Conservation (phyloP, 2,113 vertebrate species). For the Leptosomus discolor region DNA sequence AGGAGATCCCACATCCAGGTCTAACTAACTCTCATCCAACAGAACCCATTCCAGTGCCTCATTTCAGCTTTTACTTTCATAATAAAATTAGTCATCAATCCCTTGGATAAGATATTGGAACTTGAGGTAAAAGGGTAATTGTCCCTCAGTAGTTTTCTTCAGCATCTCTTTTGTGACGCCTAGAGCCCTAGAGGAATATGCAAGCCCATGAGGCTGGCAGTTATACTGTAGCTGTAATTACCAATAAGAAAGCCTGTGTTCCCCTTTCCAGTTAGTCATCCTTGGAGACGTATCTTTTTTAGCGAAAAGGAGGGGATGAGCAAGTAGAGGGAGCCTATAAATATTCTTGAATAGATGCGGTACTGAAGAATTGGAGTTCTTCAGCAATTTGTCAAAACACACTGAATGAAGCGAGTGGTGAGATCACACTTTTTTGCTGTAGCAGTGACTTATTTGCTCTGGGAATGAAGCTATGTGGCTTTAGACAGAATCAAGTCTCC, state of each 20-base stretch:
- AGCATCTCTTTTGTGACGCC: background rate
- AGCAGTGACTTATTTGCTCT: background rate
- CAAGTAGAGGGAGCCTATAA: background rate
- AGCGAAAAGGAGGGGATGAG: background rate
- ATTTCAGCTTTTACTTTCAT: background rate
- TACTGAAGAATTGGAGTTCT: background rate
- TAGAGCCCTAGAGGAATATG: background rate
- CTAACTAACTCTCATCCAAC: background rate
- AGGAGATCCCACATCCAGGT: background rate
- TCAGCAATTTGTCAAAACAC: slow-evolving; percentile 37
- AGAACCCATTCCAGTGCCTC: background rate
- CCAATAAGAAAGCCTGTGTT: background rate
- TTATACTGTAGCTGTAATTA: background rate
- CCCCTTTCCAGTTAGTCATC: slow-evolving; percentile 2
- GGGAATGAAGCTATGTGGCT: background rate
- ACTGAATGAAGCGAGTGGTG: fast-evolving
- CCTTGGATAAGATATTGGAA: background rate
- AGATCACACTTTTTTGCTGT: background rate
- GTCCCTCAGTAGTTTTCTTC: background rate
- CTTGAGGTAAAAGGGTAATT: background rate
- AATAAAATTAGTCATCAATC: background rate
- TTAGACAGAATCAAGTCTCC: background rate
- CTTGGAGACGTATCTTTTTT: background rate
- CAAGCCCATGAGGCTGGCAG: background rate
- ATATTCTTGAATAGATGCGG: background rate